These are phyloP conservation scores for Acrobasis repandana DNA, from an alignment of 2,888 invertebrate genomes.

Conservation along the genomic window DNA sequence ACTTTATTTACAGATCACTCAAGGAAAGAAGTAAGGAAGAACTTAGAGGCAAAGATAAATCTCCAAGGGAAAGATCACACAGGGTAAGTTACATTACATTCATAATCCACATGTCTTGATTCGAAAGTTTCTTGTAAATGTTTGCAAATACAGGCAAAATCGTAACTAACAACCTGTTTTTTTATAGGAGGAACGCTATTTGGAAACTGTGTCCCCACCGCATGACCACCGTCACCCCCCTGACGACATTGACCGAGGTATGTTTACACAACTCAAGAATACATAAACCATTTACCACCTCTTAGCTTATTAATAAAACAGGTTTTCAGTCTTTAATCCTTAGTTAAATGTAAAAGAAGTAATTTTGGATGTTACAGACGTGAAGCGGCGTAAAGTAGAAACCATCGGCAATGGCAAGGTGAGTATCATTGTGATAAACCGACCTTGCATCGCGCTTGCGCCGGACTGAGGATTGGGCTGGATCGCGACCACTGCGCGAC, in stretches of 20 bases:
- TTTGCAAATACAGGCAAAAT: not conserved
- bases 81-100: constrained; percentile 51
- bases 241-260: constrained; percentile 78
- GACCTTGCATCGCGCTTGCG: constrained; percentile 66
- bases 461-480: constrained; percentile 85
- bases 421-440: constrained; percentile 85
- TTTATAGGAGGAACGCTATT: constrained; percentile 74
- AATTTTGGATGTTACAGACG: constrained; percentile 76
- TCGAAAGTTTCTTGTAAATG: not conserved
- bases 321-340: too few species aligned
- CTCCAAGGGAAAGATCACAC: constrained; percentile 74
- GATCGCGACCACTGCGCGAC: constrained; percentile 49
- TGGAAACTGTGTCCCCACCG: constrained; percentile 75
- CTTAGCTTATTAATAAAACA: too few species aligned
- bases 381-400: constrained; percentile 93
- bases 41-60: constrained; percentile 81
- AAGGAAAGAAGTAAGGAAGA: constrained; percentile 86
- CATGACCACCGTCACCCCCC: constrained; percentile 80
- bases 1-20: constrained; percentile 53
- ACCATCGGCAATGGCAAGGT: constrained; percentile 89
- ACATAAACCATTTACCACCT: too few species aligned
- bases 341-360: not conserved
- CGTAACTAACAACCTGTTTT: constrained; percentile 41
- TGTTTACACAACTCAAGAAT: constrained; percentile 8
- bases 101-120: not conserved